Evolutionary conservation across 2,113 vertebrate species (phyloP).

Genomic region (Lepisosteus oculatus): DNA sequence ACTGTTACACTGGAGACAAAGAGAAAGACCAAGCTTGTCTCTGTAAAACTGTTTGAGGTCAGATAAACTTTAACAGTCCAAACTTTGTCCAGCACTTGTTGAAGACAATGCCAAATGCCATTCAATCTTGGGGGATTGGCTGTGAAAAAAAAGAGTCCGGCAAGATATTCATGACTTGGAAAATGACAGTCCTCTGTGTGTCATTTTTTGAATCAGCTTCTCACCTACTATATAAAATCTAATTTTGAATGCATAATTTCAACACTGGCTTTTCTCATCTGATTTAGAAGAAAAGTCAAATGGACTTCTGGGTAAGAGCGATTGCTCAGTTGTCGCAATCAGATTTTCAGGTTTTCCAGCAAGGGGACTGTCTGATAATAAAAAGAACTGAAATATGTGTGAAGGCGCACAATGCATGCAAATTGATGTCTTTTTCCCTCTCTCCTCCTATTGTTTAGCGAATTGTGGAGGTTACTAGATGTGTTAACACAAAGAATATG

Average conservation of each 20-base stretch:
- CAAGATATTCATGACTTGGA: constrained; percentile 12
- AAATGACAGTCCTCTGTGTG: constrained; percentile 11
- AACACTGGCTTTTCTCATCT: constrained; percentile 13
- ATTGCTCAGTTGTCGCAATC: constrained; percentile 4
- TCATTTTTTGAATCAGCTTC: neutral
- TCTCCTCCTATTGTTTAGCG: constrained; percentile 5
- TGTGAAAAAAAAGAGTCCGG: constrained; percentile 3
- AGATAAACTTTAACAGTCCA: constrained; percentile 4
- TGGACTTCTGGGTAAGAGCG: constrained; percentile 15
- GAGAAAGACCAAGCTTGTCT: neutral
- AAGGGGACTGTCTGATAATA: constrained; percentile 31
- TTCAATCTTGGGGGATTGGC: neutral
- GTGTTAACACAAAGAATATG: constrained; percentile 31
- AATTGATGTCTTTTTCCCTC: constrained; percentile 22
- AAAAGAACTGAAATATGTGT: constrained; percentile 28
- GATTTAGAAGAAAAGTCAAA: constrained; percentile 8
- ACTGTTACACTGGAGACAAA: neutral
- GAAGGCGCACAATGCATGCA: constrained; percentile 21
- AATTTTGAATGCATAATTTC: constrained; percentile 21
- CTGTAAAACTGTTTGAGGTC: constrained; percentile 5
- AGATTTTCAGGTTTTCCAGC: constrained; percentile 15
- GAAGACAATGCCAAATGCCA: constrained; percentile 5
- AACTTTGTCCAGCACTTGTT: constrained; percentile 7
- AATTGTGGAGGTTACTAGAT: constrained; percentile 17
- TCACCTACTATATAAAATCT: neutral